Conservation (phyloP, 2,888 invertebrate genomes). For the Caenorhabditis zanzibari region DNA sequence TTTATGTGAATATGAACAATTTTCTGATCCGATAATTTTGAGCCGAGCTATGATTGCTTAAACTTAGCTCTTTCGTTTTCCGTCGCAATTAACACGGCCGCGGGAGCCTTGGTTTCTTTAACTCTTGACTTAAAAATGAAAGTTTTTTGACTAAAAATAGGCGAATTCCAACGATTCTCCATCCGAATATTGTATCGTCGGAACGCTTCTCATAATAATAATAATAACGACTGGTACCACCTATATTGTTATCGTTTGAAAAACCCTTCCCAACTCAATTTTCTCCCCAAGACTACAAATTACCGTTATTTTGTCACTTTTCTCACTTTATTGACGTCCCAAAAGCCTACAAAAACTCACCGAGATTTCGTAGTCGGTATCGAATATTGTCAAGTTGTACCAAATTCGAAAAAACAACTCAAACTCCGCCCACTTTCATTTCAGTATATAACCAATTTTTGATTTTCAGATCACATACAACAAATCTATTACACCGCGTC, state of each 20-base stretch:
- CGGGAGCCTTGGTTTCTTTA: no score
- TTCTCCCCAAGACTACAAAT: constrained; percentile 26
- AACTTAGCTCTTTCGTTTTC: no score
- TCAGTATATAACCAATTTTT: constrained; percentile 2
- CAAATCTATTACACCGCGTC: constrained; percentile 1
- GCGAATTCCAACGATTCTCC: not conserved
- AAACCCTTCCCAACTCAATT: not conserved
- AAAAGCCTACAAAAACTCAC: not conserved
- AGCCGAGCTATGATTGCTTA: no score
- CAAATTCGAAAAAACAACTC: not conserved
- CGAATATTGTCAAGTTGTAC: constrained; percentile 43
- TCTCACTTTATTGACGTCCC: constrained; percentile 8
- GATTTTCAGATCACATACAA: constrained; percentile 30
- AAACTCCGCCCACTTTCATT: not conserved
- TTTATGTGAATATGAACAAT: no score
- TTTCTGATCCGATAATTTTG: no score
- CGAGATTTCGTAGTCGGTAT: not conserved
- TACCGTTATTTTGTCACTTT: constrained; percentile 18
- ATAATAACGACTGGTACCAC: constrained; percentile 7
- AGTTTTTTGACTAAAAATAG: not conserved
- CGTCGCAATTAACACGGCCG: no score
- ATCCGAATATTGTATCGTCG: not conserved
- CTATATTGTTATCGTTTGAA: constrained; percentile 1
- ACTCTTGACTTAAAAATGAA: no score
- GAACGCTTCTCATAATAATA: not conserved